These are phyloP conservation scores for Atherix ibis DNA, from an alignment of 2,888 invertebrate genomes.

Conservation along the genomic window DNA sequence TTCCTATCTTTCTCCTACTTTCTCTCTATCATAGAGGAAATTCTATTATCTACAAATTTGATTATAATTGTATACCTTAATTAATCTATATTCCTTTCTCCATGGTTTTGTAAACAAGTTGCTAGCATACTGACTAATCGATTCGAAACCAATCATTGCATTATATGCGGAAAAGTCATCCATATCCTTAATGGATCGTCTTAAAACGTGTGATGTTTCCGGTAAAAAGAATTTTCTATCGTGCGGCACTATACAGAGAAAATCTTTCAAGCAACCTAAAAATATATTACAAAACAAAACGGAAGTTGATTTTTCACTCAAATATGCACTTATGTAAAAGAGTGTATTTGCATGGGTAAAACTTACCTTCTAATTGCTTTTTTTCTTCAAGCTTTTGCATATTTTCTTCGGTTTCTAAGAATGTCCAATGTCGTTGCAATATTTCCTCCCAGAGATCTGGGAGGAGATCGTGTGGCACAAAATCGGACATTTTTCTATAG, in stretches of 20 bases:
- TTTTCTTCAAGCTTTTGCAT: slow-evolving; percentile 60
- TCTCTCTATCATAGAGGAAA: too few relatives aligned
- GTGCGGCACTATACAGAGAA: slow-evolving; percentile 59
- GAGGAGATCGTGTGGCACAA: slow-evolving; percentile 30
- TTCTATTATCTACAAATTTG: too few relatives aligned
- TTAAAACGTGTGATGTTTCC: slow-evolving; percentile 60
- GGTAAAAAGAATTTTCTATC: slow-evolving; percentile 61
- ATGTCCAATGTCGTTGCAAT: slow-evolving; percentile 59
- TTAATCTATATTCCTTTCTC: slow-evolving; percentile 69
- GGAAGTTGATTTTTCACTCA: neutral
- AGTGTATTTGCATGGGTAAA: too few relatives aligned
- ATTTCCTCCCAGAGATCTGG: slow-evolving; percentile 54
- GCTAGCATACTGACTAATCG: slow-evolving; percentile 69
- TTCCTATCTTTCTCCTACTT: slow-evolving; percentile 6
- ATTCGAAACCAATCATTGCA: slow-evolving; percentile 69
- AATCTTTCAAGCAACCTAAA: slow-evolving; percentile 61
- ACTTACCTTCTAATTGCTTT: slow-evolving; percentile 57
- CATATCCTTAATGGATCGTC: slow-evolving; percentile 51
- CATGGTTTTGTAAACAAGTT: slow-evolving; percentile 77
- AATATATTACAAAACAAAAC: slow-evolving; percentile 12
- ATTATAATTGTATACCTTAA: too few relatives aligned
- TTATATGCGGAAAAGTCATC: slow-evolving; percentile 66
- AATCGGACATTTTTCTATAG: slow-evolving; percentile 23
- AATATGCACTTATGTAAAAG: too few relatives aligned
- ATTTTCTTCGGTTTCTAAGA: slow-evolving; percentile 65